These are phyloP conservation scores for Fregata magnificens DNA, from an alignment of 2,113 vertebrate genomes.

Conservation along the genomic window DNA sequence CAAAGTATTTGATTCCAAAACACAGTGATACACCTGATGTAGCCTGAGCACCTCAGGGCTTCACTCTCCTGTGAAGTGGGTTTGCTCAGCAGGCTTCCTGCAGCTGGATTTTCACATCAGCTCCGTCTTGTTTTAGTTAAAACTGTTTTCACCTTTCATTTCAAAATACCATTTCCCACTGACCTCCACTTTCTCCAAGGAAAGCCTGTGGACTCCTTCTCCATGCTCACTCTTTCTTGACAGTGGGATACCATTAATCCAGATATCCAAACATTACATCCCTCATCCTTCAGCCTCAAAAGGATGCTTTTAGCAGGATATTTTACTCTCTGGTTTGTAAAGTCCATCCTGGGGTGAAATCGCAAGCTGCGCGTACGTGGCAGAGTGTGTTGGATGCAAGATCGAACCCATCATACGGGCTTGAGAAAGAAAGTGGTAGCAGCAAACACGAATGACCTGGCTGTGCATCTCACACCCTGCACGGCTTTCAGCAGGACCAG, in stretches of 20 bases:
- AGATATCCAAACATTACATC: not conserved
- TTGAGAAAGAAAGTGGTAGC: not conserved
- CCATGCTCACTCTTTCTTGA: not conserved
- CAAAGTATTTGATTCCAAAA: not conserved
- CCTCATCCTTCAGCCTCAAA: not conserved
- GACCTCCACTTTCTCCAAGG: not conserved
- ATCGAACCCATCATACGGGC: not conserved
- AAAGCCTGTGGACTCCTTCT: not conserved
- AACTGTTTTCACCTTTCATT: not conserved
- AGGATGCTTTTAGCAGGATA: not conserved
- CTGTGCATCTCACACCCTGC: not conserved
- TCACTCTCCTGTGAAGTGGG: not conserved
- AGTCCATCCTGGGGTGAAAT: not conserved
- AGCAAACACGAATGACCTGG: not conserved
- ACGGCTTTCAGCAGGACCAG: not conserved
- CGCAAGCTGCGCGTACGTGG: accelerated
- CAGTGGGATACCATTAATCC: not conserved
- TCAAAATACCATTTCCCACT: not conserved
- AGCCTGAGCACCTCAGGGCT: not conserved
- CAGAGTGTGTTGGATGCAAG: not conserved
- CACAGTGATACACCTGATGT: not conserved
- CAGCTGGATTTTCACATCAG: not conserved
- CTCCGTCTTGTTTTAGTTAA: not conserved
- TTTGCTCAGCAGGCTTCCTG: not conserved
- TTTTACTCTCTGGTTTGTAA: not conserved